A percentile compares a stretch with the other conserved stretches of the same genome.
Conservation (phyloP, 2,888 invertebrate genomes). For the Scaeva pyrastri region DNA sequence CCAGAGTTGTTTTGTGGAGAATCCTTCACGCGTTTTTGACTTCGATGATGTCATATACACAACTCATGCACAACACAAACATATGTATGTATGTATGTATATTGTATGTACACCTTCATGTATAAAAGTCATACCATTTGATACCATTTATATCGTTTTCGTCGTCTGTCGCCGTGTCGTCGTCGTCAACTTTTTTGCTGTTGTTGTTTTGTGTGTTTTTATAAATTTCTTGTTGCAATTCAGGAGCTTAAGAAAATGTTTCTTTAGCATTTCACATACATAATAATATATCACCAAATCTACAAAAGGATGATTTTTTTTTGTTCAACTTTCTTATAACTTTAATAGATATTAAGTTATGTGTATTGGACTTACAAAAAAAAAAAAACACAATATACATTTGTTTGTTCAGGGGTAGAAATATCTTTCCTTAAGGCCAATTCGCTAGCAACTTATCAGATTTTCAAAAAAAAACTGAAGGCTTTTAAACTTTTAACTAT, state of each 20-base stretch:
- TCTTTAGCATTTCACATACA: background rate
- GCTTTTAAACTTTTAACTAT: too few species aligned
- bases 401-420: too few species aligned
- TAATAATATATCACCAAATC: background rate
- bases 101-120: background rate
- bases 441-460: too few species aligned
- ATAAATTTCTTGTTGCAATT: background rate
- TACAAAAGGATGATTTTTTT: background rate
- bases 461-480: too few species aligned
- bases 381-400: background rate
- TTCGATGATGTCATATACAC: conserved; percentile 59
- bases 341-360: background rate
- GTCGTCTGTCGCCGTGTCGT: background rate
- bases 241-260: background rate
- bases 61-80: background rate
- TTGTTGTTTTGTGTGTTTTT: background rate
- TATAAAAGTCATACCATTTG: background rate
- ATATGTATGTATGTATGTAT: too few species aligned
- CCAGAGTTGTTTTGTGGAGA: conserved; percentile 66
- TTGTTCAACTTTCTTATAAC: background rate
- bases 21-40: conserved; percentile 65
- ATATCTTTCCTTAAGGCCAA: too few species aligned
- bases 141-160: background rate
- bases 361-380: conserved; percentile 10
- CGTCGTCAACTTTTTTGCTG: background rate